Base-by-base conservation (phyloP, 2,113 vertebrate species). In the Albula goreensis region DNA sequence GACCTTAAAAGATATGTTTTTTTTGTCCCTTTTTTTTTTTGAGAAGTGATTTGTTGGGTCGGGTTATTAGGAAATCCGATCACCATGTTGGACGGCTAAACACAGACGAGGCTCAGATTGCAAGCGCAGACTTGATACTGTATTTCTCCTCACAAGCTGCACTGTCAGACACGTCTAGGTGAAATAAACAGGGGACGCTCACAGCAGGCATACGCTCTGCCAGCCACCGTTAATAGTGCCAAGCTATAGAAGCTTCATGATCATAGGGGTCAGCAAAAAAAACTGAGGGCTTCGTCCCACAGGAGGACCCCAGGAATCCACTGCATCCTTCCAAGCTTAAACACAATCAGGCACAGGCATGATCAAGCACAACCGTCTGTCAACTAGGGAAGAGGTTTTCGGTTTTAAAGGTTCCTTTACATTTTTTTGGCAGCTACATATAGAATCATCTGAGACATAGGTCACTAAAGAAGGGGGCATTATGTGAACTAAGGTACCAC, bases 281-380 rank as follows among this genome's bases (percentile, higher is more conserved):
- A 74, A n/a, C 10, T 74, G 5, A 22, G 22, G 9, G n/a, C 70
- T 31, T 70, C 22, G 7, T 22, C 19, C 63, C 63, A 41, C 31
- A 25, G 63, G 1, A 70, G 63, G 5, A 4, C 19, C 63, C 19
- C 3, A 6, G 63, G 17, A 4, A n/a, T 6, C 70, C n/a, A 2
- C 70, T 10, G 9, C 70, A 74, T 5, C 70, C 70, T 74, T 74
- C 31, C 70, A 74, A n/a, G 17, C 63, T 2, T 10, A 22, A 31
- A 74, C 22, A 11, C 22, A 31, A 70, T 49, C 31, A n/a, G 78
- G 74, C 49, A 48, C 7, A n/a, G 52, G 77, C 57, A 63, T 25
- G 78, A 87, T 81, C 84, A 87, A 80, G 80, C 81, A n/a, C 66
- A 19, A 50, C 57, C 48, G 80, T 78, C 50, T 22, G 84, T 25